A percentile compares a stretch with the other conserved stretches of the same genome.
phyloP scores from a whole-genome alignment of 2,113 vertebrate genomes.

The Bucco capensis region DNA sequence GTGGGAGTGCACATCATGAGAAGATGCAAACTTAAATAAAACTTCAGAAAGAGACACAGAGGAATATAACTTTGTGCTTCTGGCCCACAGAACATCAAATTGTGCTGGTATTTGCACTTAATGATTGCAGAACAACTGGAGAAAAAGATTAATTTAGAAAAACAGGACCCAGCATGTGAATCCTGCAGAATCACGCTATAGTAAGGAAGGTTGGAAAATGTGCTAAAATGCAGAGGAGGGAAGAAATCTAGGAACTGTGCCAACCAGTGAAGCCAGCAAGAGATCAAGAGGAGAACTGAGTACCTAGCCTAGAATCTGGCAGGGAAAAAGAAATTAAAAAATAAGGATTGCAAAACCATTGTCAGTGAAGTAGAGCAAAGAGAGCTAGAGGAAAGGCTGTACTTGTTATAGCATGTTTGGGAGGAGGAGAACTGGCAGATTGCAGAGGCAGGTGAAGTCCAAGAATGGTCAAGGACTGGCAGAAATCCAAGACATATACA shows the following conservation, averaged over 20 bases:
- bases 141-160: background rate
- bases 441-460: background rate
- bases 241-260: background rate
- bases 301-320: background rate
- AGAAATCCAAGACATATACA: background rate
- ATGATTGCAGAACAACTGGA: background rate
- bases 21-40: background rate
- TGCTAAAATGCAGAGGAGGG: background rate
- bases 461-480: background rate
- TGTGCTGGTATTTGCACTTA: background rate
- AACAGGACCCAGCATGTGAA: background rate
- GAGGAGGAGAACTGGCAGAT: background rate
- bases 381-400: background rate
- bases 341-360: background rate
- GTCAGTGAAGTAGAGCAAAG: background rate
- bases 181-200: background rate
- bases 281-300: background rate
- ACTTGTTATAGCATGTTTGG: background rate
- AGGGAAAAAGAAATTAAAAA: background rate
- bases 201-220: background rate
- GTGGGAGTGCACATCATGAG: background rate
- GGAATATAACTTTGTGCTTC: background rate
- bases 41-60: background rate
- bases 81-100: background rate
- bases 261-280: background rate